Percentiles rank a stretch among this genome's conserved stretches.
These are phyloP conservation scores for Sebastes oblongus DNA, from an alignment of 2,797 vertebrate genomes.

Conservation along the genomic window DNA sequence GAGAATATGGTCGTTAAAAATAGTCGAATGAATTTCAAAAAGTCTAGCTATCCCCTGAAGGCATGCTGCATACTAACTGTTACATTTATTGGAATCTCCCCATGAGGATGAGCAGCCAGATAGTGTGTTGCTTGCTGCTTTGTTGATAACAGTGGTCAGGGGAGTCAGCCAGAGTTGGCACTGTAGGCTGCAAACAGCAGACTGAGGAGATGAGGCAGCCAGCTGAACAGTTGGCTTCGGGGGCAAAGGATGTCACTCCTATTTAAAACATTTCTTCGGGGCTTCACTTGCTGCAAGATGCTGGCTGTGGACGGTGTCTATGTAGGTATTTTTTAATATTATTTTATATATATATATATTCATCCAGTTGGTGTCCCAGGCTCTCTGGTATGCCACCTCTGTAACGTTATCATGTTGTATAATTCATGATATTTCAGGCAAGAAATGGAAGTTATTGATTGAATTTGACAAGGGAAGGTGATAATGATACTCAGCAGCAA, in stretches of 20 bases:
- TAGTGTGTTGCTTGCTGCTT: slow-evolving; percentile 46
- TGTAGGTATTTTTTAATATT: not conserved
- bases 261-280: slow-evolving; percentile 50
- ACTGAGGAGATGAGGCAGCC: slow-evolving; percentile 57
- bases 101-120: slow-evolving; percentile 54
- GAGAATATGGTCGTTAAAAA: slow-evolving; percentile 16
- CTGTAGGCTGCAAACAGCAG: slow-evolving; percentile 55
- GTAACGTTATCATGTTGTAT: not conserved
- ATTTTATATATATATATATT: not conserved
- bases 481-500: not conserved
- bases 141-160: slow-evolving; percentile 67
- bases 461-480: not conserved
- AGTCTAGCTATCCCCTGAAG: slow-evolving; percentile 29
- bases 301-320: not conserved
- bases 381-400: not conserved
- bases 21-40: slow-evolving; percentile 1
- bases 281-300: slow-evolving; percentile 19
- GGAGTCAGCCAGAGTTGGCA: slow-evolving; percentile 38
- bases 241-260: slow-evolving; percentile 34
- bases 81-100: slow-evolving; percentile 65
- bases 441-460: not conserved
- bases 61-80: slow-evolving; percentile 59
- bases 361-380: not conserved
- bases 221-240: slow-evolving; percentile 48
- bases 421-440: not conserved